Conservation (phyloP, 2,888 invertebrate genomes). For the Amorpha juglandis region DNA sequence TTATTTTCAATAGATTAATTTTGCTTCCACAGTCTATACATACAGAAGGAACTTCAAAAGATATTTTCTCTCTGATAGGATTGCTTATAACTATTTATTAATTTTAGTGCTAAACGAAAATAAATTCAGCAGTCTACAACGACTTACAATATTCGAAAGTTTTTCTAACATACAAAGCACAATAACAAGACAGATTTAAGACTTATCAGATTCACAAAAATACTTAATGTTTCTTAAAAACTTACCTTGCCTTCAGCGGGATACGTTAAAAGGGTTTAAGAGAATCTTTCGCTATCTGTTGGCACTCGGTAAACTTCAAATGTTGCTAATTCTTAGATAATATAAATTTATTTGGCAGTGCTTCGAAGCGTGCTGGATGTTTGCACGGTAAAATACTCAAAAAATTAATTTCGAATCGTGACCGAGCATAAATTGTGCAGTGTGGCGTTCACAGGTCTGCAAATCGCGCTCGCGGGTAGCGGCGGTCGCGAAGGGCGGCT, state of each 20-base stretch:
- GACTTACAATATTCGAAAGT: background rate
- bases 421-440: constrained; percentile 33
- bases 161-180: background rate
- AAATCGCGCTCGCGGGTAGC: constrained; percentile 47
- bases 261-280: constrained; percentile 53
- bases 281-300: constrained; percentile 56
- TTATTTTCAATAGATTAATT: too few species aligned
- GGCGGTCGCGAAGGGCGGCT: constrained; percentile 71
- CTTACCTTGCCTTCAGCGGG: constrained; percentile 66
- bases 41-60: too few species aligned
- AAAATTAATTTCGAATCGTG: constrained; percentile 43
- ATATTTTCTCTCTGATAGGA: too few species aligned
- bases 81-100: too few species aligned
- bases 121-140: background rate
- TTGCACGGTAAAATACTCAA: constrained; percentile 32
- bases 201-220: constrained; percentile 18
- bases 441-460: constrained; percentile 47
- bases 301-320: constrained; percentile 63
- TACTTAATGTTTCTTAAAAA: constrained; percentile 50
- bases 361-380: constrained; percentile 35
- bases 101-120: background rate
- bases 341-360: constrained; percentile 39
- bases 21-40: too few species aligned
- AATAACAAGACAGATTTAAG: background rate
- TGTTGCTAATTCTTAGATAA: constrained; percentile 33